Evolutionary conservation across 2,888 invertebrate species (phyloP), one percentile per base, ranked within the genome.

Genomic region (Glaucopsyche alexis): DNA sequence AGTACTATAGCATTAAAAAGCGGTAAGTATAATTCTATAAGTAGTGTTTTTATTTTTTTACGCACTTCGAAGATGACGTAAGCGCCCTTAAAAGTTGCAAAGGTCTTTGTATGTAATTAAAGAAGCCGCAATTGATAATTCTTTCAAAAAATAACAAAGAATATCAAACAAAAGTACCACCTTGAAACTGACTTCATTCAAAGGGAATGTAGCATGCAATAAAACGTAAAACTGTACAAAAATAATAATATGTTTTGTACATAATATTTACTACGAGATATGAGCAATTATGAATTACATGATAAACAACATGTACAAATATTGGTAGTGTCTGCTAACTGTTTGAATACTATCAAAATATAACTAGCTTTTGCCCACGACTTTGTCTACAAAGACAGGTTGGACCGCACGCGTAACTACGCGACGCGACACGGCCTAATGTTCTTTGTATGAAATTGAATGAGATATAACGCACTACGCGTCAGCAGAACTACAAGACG

Each of bases 211-310:
- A 67, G 42, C 16, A 11, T 45, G 19, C 67, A 42, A 67, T 45
- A 19, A 67, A 67, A 67, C 11, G 45, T 67, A 0, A 66, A 13
- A 67, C 16, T 16, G 13, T 42, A 19, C 1, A 16, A 45, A 67
- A 67, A 67, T 45, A 45, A 67, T 45, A 45, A 45, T 67, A 8
- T 45, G n/a, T 66, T 19, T 19, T 11, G 16, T 67, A 67, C 67
- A 67, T 45, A 67, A 67, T 45, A 67, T 42, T 67, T 67, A 67
- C 42, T 0, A 2, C 45, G 3, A 66, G 67, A 67, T 67, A 67
- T 11, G 16, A 6, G 67, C 67, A 45, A 65, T 67, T 66, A 67
- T 67, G 67, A 67, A 67, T 67, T 45, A 67, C 67, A 45, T 16
- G 67, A 67, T 67, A 67, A 66, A 67, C 67, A 45, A 1, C 29